Conservation (phyloP, 1,140 invertebrate genomes). For the Andrena cerasifolii region DNA sequence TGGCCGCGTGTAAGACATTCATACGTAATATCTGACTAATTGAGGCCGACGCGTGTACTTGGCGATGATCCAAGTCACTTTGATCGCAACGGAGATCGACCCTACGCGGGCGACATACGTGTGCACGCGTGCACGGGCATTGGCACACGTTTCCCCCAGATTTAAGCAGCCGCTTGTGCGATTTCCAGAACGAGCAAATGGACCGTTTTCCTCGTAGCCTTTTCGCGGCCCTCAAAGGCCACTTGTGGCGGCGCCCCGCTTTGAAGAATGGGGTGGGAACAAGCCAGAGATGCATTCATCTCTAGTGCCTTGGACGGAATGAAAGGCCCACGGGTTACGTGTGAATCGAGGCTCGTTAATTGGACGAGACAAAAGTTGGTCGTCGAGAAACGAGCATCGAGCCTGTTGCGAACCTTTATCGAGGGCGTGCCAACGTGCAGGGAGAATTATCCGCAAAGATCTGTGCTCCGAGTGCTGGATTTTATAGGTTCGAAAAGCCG, state of each 20-base stretch:
- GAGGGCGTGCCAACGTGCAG: slow-evolving; percentile 31
- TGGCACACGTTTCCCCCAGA: too few species aligned
- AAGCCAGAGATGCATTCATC: neutral
- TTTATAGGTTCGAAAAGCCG: neutral
- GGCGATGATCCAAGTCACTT: slow-evolving; percentile 70
- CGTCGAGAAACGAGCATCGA: slow-evolving; percentile 50
- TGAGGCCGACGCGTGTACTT: slow-evolving; percentile 75
- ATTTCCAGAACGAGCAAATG: neutral
- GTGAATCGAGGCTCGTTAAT: neutral
- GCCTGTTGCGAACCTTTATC: slow-evolving; percentile 32
- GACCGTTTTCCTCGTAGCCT: neutral
- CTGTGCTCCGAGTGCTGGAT: neutral
- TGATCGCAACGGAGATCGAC: slow-evolving; percentile 64
- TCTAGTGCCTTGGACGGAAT: neutral
- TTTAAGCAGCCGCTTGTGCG: slow-evolving; percentile 11
- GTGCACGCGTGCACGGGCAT: neutral
- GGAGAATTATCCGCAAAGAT: neutral
- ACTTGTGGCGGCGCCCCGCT: neutral
- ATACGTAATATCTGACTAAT: slow-evolving; percentile 73
- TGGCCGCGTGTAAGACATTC: slow-evolving; percentile 68
- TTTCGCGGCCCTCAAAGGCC: slow-evolving; percentile 10
- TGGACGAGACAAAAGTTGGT: slow-evolving; percentile 52
- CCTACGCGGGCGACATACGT: slow-evolving; percentile 1
- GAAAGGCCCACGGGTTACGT: neutral
- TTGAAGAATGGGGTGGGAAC: neutral